phyloP scores from a whole-genome alignment of 1,140 invertebrate species.

The Dendroctonus valens region DNA sequence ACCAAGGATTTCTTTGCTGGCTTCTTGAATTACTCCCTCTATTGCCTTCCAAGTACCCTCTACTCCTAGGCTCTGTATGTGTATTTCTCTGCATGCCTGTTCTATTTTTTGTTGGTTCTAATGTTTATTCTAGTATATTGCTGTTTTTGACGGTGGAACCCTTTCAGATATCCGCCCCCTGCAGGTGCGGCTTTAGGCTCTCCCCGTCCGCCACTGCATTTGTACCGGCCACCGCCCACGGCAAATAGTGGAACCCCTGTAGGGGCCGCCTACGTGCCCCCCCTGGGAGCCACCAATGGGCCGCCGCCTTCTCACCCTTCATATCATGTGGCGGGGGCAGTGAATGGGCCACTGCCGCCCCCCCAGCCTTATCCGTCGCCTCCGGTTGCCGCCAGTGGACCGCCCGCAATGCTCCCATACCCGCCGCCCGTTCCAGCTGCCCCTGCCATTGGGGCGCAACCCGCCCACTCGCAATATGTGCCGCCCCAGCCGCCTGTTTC shows the following conservation, averaged over 20 bases:
- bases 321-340: not conserved
- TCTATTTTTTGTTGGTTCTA: too few relatives aligned
- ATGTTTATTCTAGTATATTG: too few relatives aligned
- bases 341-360: not conserved
- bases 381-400: not conserved
- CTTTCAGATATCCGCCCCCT: not conserved
- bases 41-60: too few relatives aligned
- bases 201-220: constrained; percentile 1
- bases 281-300: constrained; percentile 46
- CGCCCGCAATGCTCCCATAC: constrained; percentile 35
- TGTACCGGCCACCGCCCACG: constrained; percentile 44
- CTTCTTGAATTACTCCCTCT: too few relatives aligned
- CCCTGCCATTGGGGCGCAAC: constrained; percentile 5
- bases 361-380: constrained; percentile 3
- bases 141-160: not conserved
- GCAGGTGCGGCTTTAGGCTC: not conserved
- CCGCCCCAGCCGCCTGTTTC: constrained; percentile 36
- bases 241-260: constrained; percentile 34
- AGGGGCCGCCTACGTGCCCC: constrained; percentile 38
- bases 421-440: constrained; percentile 46
- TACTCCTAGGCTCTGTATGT: too few relatives aligned
- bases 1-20: too few relatives aligned
- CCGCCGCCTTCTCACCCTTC: constrained; percentile 15
- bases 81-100: too few relatives aligned
- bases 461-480: constrained; percentile 40